phyloP scores from a whole-genome alignment of 1,140 invertebrate genomes.

The Lepidurus couesii region DNA sequence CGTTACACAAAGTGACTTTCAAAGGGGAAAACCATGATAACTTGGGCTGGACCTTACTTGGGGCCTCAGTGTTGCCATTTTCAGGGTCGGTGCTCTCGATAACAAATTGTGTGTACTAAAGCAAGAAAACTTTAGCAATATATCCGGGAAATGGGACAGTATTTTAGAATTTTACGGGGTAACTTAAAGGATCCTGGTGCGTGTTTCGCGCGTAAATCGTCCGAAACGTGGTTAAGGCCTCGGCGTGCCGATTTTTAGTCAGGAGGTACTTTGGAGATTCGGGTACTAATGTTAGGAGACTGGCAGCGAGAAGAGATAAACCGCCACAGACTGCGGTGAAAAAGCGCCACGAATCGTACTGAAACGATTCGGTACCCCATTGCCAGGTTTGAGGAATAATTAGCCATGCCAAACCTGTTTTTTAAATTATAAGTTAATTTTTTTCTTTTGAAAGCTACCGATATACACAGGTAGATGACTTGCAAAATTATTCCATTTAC shows the following conservation, averaged over 20 bases:
- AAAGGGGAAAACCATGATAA: slow-evolving; percentile 66
- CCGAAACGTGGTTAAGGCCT: slow-evolving; percentile 67
- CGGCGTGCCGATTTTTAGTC: slow-evolving; percentile 59
- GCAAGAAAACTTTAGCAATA: background rate
- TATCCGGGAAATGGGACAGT: background rate
- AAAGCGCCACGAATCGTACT: slow-evolving; percentile 80
- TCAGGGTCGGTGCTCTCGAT: slow-evolving; percentile 60
- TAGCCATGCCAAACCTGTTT: slow-evolving; percentile 60
- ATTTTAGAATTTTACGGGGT: slow-evolving; percentile 51
- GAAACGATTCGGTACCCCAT: slow-evolving; percentile 51
- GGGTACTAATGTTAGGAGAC: slow-evolving; percentile 64
- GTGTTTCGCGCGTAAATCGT: slow-evolving; percentile 69
- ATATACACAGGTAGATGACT: background rate
- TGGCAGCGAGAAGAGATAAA: slow-evolving; percentile 58
- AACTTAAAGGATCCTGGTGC: slow-evolving; percentile 53
- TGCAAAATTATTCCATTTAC: too few species aligned
- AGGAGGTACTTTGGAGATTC: slow-evolving; percentile 80
- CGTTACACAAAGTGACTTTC: slow-evolving; percentile 66
- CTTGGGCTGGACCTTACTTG: slow-evolving; percentile 55
- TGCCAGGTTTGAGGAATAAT: slow-evolving; percentile 63
- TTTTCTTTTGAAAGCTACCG: background rate
- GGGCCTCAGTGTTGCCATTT: background rate
- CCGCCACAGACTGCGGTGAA: slow-evolving; percentile 67
- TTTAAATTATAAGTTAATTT: background rate
- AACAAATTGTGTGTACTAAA: slow-evolving; percentile 50